Evolutionary conservation across 2,797 vertebrate species (phyloP).

Genomic region (Chanos chanos): DNA sequence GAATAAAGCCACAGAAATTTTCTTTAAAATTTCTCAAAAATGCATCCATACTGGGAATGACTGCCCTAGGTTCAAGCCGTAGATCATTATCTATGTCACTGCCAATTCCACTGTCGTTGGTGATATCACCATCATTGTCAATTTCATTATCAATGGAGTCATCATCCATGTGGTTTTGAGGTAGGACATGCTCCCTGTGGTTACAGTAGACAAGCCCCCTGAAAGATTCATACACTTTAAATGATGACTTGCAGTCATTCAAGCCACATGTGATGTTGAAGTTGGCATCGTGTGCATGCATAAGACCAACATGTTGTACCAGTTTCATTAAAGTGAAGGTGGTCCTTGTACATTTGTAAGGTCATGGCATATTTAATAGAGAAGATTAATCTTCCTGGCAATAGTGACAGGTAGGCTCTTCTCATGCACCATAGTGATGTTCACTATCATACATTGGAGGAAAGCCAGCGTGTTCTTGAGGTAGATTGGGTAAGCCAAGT

Average conservation of each 20-base stretch:
- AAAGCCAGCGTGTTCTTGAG: conserved; percentile 22
- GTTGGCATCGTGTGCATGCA: conserved; percentile 25
- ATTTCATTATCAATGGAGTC: not conserved
- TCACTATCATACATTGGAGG: not conserved
- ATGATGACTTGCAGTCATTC: conserved; percentile 24
- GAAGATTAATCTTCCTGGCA: not conserved
- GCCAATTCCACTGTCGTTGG: conserved; percentile 3
- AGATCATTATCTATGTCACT: not conserved
- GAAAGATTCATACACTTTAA: conserved; percentile 24
- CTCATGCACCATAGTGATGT: conserved; percentile 5
- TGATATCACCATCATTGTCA: conserved; percentile 6
- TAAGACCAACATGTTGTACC: conserved; percentile 28
- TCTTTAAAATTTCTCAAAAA: conserved; percentile 17
- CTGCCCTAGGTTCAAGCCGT: not conserved
- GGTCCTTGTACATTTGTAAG: conserved; percentile 6
- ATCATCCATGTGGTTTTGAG: not conserved
- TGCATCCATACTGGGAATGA: not conserved
- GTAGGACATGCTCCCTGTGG: conserved; percentile 8
- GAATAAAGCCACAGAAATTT: conserved; percentile 7
- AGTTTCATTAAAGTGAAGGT: conserved; percentile 15
- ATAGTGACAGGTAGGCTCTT: conserved; percentile 18
- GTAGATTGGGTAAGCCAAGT: conserved; percentile 8
- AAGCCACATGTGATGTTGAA: conserved; percentile 30
- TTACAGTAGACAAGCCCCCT: conserved; percentile 10
- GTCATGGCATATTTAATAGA: conserved; percentile 2